These are phyloP conservation scores for Poecilia latipinna DNA, from an alignment of 2,113 vertebrate genomes.

Conservation along the genomic window DNA sequence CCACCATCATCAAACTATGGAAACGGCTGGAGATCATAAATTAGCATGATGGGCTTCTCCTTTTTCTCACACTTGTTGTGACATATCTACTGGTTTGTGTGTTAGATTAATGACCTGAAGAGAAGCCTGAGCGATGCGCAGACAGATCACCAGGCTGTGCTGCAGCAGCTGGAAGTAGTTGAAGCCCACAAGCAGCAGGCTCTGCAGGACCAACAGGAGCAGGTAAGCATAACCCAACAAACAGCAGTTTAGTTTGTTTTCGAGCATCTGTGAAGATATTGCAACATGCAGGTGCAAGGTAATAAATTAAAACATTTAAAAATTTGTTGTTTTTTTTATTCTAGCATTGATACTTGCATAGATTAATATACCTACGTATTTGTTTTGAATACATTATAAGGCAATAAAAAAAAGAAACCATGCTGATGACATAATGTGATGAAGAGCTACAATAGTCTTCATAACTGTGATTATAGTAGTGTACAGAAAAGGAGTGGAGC, in stretches of 20 bases:
- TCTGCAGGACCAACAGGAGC: constrained; percentile 87
- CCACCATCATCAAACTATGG: not conserved
- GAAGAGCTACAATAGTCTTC: no score
- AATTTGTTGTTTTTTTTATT: no score
- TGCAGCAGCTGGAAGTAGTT: constrained; percentile 82
- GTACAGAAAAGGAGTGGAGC: no score
- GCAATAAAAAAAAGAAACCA: no score
- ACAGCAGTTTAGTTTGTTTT: not conserved
- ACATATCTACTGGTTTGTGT: not conserved
- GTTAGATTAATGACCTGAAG: constrained; percentile 85
- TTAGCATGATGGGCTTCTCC: not conserved
- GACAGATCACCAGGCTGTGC: constrained; percentile 86
- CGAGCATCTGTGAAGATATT: not conserved
- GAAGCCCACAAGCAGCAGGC: constrained; percentile 88
- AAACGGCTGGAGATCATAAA: not conserved
- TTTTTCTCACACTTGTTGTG: not conserved
- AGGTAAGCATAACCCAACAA: constrained; percentile 72
- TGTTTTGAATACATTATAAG: no score
- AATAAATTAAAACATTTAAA: not conserved
- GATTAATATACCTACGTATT: no score
- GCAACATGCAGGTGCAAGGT: not conserved
- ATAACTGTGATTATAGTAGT: no score
- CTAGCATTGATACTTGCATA: no score
- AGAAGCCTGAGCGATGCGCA: constrained; percentile 84
- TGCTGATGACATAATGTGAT: no score